These are phyloP conservation scores for Spodoptera picta DNA, from an alignment of 2,888 invertebrate genomes.

Conservation along the genomic window DNA sequence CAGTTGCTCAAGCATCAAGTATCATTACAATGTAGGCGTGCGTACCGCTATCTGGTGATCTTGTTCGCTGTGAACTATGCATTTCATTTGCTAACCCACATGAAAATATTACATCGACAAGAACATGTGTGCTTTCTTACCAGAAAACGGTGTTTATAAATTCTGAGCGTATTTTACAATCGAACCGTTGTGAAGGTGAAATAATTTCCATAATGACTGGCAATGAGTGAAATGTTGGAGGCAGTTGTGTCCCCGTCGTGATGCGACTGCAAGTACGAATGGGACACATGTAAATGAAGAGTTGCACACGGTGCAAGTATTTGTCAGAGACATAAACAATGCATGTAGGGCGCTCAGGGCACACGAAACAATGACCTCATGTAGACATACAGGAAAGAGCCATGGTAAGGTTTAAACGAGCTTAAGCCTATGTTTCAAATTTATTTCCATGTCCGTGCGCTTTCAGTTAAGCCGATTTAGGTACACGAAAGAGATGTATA, in stretches of 20 bases:
- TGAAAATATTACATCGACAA: conserved; percentile 17
- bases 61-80: conserved; percentile 50
- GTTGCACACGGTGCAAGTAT: conserved; percentile 65
- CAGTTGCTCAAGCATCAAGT: conserved; percentile 78
- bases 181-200: conserved; percentile 66
- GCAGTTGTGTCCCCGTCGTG: conserved; percentile 69
- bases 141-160: conserved; percentile 18
- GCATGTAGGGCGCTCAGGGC: conserved; percentile 59
- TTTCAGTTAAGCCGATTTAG: conserved; percentile 7
- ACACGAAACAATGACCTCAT: conserved; percentile 64
- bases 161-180: conserved; percentile 20
- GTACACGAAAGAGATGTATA: background rate
- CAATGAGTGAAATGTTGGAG: conserved; percentile 77
- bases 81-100: conserved; percentile 34
- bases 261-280: conserved; percentile 65
- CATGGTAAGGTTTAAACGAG: conserved; percentile 30
- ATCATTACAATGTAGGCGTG: conserved; percentile 73
- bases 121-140: conserved; percentile 15
- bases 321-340: conserved; percentile 63
- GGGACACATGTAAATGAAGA: conserved; percentile 77
- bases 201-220: conserved; percentile 78
- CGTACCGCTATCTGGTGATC: conserved; percentile 62
- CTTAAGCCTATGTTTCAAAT: conserved; percentile 28
- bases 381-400: conserved; percentile 51
- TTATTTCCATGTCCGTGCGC: conserved; percentile 15